These are phyloP conservation scores for Drosophila miranda DNA, from an alignment of 1,140 invertebrate species.

Conservation along the genomic window DNA sequence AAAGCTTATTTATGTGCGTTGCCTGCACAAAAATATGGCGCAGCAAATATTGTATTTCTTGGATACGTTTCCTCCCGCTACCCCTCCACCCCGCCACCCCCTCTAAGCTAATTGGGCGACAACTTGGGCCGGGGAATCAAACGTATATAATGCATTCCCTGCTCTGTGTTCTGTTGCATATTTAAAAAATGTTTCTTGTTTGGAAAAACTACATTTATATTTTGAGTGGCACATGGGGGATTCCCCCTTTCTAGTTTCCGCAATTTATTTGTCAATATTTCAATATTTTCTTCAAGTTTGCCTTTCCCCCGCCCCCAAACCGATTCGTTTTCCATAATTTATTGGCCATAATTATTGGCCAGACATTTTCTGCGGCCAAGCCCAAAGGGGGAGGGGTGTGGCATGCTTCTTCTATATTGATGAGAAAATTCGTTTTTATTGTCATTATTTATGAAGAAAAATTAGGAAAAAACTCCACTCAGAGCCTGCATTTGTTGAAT, in stretches of 20 bases:
- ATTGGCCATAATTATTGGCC: neutral
- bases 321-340: neutral
- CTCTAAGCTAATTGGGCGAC: constrained; percentile 55
- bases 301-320: no score
- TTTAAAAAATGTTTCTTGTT: constrained; percentile 42
- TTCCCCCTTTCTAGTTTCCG: neutral
- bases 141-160: constrained; percentile 28
- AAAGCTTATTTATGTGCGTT: constrained; percentile 78
- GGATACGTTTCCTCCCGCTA: constrained; percentile 26
- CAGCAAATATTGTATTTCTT: constrained; percentile 54
- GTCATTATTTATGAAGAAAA: constrained; percentile 1
- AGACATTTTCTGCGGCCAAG: constrained; percentile 7
- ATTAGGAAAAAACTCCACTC: no score
- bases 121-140: neutral
- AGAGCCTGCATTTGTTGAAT: no score
- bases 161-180: constrained; percentile 27
- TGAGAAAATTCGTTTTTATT: constrained; percentile 11
- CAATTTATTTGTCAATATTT: constrained; percentile 9
- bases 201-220: constrained; percentile 11
- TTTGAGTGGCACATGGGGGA: constrained; percentile 13
- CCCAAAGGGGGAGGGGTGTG: neutral
- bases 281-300: constrained; percentile 8
- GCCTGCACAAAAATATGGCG: constrained; percentile 71
- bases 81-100: neutral
- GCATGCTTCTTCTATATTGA: neutral